These are phyloP conservation scores for Poecile montanus DNA, from an alignment of 2,797 vertebrate genomes.

Conservation along the genomic window DNA sequence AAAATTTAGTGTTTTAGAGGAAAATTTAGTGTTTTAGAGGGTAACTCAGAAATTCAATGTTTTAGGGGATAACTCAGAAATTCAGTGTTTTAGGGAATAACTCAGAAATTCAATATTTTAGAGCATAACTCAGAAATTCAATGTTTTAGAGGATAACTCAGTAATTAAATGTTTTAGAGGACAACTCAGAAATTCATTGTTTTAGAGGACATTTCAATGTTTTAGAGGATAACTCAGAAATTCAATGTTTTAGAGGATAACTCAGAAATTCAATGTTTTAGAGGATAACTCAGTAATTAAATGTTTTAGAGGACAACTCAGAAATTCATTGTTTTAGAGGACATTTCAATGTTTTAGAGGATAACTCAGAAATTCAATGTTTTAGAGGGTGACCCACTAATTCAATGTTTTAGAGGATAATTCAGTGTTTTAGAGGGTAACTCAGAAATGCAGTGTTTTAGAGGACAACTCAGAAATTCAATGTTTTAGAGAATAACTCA, in stretches of 20 bases:
- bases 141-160: neutral
- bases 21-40: no score
- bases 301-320: neutral
- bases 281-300: neutral
- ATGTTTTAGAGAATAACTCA: neutral
- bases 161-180: neutral
- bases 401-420: fast-evolving
- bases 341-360: neutral
- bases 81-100: no score
- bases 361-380: neutral
- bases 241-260: no score
- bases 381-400: no score
- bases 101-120: no score
- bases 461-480: no score
- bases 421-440: neutral
- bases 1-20: neutral
- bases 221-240: no score
- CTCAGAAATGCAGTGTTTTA: neutral
- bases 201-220: neutral
- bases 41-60: neutral
- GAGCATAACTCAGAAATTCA: no score
- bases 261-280: neutral
- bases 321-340: neutral
- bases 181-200: neutral
- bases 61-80: neutral